phyloP scores from a whole-genome alignment of 2,888 invertebrate genomes.

The Rhynchonema sp. region DNA sequence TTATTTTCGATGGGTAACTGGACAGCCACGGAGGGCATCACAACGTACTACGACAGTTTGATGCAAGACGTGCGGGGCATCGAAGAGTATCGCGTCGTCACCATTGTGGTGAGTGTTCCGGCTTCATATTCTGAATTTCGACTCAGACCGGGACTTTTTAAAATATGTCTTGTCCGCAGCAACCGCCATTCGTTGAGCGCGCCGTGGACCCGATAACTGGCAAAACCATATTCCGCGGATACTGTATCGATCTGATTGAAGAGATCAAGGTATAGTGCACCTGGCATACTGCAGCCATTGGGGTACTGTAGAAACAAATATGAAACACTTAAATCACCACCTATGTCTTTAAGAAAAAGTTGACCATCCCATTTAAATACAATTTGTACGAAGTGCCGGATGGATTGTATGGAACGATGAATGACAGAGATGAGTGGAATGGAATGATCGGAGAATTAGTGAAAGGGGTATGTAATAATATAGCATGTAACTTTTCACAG shows the following conservation, averaged over 20 bases:
- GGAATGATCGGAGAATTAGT: constrained; percentile 48
- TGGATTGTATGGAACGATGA: constrained; percentile 67
- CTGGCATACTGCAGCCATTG: background rate
- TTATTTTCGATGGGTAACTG: constrained; percentile 24
- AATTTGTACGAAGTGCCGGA: constrained; percentile 57
- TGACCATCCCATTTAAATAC: constrained; percentile 58
- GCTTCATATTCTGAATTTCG: background rate
- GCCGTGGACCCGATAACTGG: constrained; percentile 11
- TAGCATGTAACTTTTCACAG: background rate
- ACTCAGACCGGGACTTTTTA: too few species aligned
- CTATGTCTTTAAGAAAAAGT: too few species aligned
- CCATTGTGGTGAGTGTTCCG: constrained; percentile 16
- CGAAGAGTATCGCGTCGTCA: constrained; percentile 18
- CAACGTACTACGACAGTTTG: constrained; percentile 16
- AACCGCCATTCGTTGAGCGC: constrained; percentile 36
- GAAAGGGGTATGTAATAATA: constrained; percentile 54
- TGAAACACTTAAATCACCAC: too few species aligned
- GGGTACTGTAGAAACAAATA: too few species aligned
- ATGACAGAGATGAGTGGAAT: constrained; percentile 63
- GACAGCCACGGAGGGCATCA: constrained; percentile 16
- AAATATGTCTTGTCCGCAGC: too few species aligned
- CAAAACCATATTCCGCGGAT: constrained; percentile 37
- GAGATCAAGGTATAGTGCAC: constrained; percentile 52
- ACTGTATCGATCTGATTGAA: constrained; percentile 79
- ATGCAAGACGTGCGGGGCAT: constrained; percentile 17